These are phyloP conservation scores for Anguilla rostrata DNA, from an alignment of 2,113 vertebrate species.

Conservation along the genomic window DNA sequence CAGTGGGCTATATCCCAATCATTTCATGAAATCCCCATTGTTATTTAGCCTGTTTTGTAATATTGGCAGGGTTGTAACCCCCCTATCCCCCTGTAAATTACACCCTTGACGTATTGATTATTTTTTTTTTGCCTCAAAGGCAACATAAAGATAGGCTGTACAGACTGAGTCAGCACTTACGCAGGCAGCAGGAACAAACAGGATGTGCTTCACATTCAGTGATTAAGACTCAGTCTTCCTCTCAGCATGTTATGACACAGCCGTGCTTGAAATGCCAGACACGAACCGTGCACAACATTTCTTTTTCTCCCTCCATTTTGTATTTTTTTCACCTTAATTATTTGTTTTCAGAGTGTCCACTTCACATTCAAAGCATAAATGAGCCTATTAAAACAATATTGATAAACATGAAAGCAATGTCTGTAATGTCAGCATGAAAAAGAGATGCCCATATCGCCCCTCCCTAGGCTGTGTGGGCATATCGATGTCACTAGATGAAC, in stretches of 20 bases:
- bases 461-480: background rate
- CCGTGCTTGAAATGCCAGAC: background rate
- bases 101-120: background rate
- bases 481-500: background rate
- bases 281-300: background rate
- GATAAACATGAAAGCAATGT: no score
- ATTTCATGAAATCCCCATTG: no score
- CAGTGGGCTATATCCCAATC: no score
- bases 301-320: background rate
- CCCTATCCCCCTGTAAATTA: no score
- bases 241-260: background rate
- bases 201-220: background rate
- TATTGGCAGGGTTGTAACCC: no score
- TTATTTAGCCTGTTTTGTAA: no score
- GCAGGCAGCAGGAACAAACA: background rate
- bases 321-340: background rate
- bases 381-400: no score
- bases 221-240: background rate
- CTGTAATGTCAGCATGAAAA: no score
- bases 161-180: constrained; percentile 12
- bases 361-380: no score
- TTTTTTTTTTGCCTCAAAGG: constrained; percentile 10
- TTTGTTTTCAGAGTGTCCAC: background rate
- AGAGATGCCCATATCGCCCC: no score
- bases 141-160: background rate